phyloP scores from a whole-genome alignment of 2,888 invertebrate genomes.

The Mesoligia furuncula region DNA sequence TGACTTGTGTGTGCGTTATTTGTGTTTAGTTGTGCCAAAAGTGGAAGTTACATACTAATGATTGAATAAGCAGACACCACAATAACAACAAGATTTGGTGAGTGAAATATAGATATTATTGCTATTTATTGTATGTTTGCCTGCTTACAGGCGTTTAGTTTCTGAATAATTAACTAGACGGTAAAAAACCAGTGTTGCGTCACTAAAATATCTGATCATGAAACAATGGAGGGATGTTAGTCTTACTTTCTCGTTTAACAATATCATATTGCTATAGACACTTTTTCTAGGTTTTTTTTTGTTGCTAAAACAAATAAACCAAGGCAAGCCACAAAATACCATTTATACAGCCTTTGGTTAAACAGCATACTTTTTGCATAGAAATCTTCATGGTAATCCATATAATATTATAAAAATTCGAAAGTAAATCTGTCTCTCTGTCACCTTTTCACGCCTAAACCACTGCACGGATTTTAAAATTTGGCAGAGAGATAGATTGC shows the following conservation, averaged over 20 bases:
- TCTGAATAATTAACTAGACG: not conserved
- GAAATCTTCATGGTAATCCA: not conserved
- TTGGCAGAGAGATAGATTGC: too few relatives aligned
- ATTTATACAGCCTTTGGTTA: not conserved
- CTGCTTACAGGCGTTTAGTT: not conserved
- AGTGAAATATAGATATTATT: slow-evolving; percentile 51
- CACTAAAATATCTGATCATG: not conserved
- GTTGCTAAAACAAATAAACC: too few relatives aligned
- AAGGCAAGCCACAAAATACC: not conserved
- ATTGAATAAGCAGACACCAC: slow-evolving; percentile 44
- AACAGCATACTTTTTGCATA: not conserved
- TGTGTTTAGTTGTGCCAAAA: slow-evolving; percentile 52
- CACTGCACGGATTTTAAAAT: too few relatives aligned
- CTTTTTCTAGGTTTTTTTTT: not conserved
- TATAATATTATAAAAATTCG: too few relatives aligned
- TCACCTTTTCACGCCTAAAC: too few relatives aligned
- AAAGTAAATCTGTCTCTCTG: too few relatives aligned
- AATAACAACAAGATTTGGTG: slow-evolving; percentile 67
- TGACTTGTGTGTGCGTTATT: slow-evolving; percentile 43
- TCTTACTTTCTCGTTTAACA: slow-evolving; percentile 46
- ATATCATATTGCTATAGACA: not conserved
- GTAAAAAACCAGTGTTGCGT: slow-evolving; percentile 1
- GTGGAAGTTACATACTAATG: slow-evolving; percentile 42
- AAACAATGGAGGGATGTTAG: slow-evolving; percentile 32
- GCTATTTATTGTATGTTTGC: not conserved